A percentile compares a stretch with the other conserved stretches of the same genome.
These are phyloP conservation scores for Dreissena polymorpha DNA, from an alignment of 1,140 invertebrate species.

Conservation along the genomic window DNA sequence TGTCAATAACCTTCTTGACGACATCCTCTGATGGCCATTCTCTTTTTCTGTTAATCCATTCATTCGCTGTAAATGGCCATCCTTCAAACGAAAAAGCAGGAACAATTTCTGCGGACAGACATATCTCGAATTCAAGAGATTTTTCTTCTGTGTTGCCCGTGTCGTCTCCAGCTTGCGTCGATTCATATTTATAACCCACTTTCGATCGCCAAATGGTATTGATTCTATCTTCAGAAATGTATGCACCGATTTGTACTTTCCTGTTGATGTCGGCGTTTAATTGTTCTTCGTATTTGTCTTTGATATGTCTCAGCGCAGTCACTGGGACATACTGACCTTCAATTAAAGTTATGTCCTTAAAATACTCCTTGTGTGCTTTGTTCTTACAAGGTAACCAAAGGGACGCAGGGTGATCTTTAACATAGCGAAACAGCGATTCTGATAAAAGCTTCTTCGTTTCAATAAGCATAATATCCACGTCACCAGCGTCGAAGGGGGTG, in stretches of 20 bases:
- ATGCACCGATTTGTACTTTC: not conserved
- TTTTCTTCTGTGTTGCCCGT: not conserved
- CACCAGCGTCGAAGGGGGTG: not conserved
- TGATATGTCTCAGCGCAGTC: not conserved
- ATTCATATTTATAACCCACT: not conserved
- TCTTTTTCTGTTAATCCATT: not conserved
- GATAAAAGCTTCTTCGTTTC: not conserved
- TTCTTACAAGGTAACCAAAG: not conserved
- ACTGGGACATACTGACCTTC: not conserved
- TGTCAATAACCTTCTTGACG: conserved; percentile 6
- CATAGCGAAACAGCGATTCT: conserved; percentile 3
- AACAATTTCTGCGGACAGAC: conserved; percentile 6
- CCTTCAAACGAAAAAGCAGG: conserved; percentile 14
- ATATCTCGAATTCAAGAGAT: not conserved
- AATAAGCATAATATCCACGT: conserved; percentile 7
- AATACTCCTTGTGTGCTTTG: not conserved
- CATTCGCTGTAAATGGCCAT: conserved; percentile 8
- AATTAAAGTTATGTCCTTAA: not conserved
- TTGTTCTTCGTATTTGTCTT: not conserved
- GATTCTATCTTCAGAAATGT: not conserved
- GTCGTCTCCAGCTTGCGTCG: no score
- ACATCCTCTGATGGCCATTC: conserved; percentile 18
- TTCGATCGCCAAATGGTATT: not conserved
- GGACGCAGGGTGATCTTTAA: not conserved
- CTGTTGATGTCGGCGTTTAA: not conserved